Percentiles rank a stretch among this genome's conserved stretches.
Evolutionary conservation across 1,140 invertebrate genomes (phyloP).

Genomic region (Babylonia areolata): DNA sequence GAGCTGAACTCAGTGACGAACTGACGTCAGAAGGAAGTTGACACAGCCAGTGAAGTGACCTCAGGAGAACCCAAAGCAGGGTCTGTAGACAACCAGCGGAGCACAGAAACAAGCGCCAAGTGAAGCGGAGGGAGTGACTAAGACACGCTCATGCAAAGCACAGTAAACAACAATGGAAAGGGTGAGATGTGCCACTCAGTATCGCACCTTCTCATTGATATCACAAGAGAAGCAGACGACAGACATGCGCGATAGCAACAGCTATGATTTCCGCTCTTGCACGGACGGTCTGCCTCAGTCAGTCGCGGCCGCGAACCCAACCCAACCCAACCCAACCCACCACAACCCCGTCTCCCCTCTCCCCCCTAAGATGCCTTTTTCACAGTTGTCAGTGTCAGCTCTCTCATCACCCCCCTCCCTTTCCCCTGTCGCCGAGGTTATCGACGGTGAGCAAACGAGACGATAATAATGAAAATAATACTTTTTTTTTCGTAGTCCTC

Average conservation of each 20-base stretch:
- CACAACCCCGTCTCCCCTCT: too few relatives aligned
- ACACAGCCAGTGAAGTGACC: too few relatives aligned
- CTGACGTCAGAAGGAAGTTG: too few relatives aligned
- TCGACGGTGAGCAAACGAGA: constrained; percentile 9
- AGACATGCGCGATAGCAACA: background rate
- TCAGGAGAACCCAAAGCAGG: too few relatives aligned
- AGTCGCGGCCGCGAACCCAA: too few relatives aligned
- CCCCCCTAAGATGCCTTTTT: background rate
- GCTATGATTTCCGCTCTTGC: background rate
- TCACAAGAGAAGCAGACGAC: background rate
- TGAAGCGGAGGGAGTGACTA: too few relatives aligned
- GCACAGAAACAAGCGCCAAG: too few relatives aligned
- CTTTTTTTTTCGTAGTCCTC: background rate
- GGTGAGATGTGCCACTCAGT: background rate
- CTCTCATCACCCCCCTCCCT: background rate
- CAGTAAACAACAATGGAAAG: background rate
- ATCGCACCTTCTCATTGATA: background rate
- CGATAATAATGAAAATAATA: background rate
- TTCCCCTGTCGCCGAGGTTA: background rate
- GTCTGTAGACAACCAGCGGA: too few relatives aligned
- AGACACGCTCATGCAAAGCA: too few relatives aligned
- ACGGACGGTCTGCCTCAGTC: too few relatives aligned
- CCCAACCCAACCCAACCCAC: too few relatives aligned
- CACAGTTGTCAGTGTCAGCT: background rate
- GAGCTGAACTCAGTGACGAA: too few relatives aligned